phyloP scores from a whole-genome alignment of 2,797 vertebrate genomes.

The Borostomias antarcticus region DNA sequence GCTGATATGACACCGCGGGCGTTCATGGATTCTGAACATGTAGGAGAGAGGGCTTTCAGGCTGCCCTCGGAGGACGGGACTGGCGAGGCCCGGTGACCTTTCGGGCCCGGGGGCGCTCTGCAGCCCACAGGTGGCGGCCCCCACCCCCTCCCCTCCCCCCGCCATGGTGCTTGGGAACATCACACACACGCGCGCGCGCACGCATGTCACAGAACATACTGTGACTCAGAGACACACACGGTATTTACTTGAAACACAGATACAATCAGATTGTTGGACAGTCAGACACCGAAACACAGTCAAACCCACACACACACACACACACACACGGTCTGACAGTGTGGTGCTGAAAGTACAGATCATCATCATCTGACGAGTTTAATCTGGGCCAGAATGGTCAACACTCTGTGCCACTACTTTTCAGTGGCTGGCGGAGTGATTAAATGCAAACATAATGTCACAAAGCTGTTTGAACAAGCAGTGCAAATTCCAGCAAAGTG shows the following conservation, averaged over 20 bases:
- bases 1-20: slow-evolving; percentile 46
- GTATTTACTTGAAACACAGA: no score
- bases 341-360: slow-evolving; percentile 15
- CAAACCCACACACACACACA: neutral
- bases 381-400: slow-evolving; percentile 62
- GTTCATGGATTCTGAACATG: neutral
- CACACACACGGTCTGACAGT: neutral
- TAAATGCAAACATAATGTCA: slow-evolving; percentile 52
- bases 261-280: neutral
- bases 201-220: no score
- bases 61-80: slow-evolving; percentile 15
- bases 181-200: neutral
- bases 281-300: neutral
- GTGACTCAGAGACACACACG: neutral
- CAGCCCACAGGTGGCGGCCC: slow-evolving; percentile 28
- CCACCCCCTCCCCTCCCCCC: neutral
- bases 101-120: slow-evolving; percentile 29
- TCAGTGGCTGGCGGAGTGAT: slow-evolving; percentile 60
- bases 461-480: slow-evolving; percentile 55
- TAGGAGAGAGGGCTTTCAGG: slow-evolving; percentile 23
- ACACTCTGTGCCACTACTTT: slow-evolving; percentile 55
- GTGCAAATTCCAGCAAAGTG: slow-evolving; percentile 44
- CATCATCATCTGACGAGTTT: slow-evolving; percentile 67
- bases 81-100: slow-evolving; percentile 39
- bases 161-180: neutral